Conservation (phyloP, 2,113 vertebrate genomes). For the Anguilla japonica region DNA sequence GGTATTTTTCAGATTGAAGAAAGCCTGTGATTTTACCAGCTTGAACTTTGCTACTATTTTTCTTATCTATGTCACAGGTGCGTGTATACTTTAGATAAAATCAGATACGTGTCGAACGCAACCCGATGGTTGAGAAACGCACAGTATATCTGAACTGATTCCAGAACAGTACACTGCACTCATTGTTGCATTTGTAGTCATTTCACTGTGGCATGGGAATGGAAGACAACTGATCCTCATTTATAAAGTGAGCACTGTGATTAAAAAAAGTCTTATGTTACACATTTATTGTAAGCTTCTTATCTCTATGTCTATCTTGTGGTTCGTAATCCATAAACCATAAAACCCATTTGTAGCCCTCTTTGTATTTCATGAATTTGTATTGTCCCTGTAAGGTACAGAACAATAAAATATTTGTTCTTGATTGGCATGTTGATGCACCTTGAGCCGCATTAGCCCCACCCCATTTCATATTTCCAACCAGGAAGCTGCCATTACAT, state of each 20-base stretch:
- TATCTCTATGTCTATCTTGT: slow-evolving; percentile 16
- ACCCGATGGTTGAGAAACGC: slow-evolving; percentile 22
- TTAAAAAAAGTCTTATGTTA: neutral
- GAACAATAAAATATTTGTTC: neutral
- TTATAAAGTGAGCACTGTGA: slow-evolving; percentile 24
- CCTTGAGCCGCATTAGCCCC: neutral
- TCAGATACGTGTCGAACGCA: slow-evolving; percentile 22
- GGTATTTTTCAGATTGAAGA: neutral
- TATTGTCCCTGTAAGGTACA: neutral
- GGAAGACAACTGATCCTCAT: slow-evolving; percentile 29
- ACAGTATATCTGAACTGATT: neutral
- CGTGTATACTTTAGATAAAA: slow-evolving; percentile 20
- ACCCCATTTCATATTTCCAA: neutral
- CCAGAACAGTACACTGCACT: slow-evolving; percentile 18
- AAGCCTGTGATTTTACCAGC: slow-evolving; percentile 12
- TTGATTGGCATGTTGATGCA: neutral
- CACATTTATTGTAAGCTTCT: slow-evolving; percentile 6
- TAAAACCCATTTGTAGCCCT: neutral
- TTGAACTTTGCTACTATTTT: neutral
- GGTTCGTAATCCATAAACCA: neutral
- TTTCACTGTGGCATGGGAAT: slow-evolving; percentile 21
- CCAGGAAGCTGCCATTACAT: neutral
- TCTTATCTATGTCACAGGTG: neutral
- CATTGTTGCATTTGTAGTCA: slow-evolving; percentile 25
- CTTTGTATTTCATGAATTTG: neutral